Conservation (phyloP, 2,888 invertebrate species). For the Philopedon plagiatum region DNA sequence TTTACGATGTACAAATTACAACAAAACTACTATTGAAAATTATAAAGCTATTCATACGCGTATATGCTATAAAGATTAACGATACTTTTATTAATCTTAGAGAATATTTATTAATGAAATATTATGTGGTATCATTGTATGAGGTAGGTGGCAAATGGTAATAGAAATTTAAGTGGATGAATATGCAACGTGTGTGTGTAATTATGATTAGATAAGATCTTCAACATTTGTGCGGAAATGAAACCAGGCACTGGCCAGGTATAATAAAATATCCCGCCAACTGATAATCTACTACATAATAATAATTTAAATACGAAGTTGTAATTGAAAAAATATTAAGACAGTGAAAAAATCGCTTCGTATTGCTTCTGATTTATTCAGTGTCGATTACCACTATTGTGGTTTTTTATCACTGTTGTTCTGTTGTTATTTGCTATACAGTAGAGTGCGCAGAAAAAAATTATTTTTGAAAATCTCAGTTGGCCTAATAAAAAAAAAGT, state of each 20-base stretch:
- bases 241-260: not conserved
- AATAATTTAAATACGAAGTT: no score
- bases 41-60: conserved; percentile 44
- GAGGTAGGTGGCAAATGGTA: conserved; percentile 15
- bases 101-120: conserved; percentile 20
- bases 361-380: no score
- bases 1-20: conserved; percentile 58
- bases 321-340: no score
- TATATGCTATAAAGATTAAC: conserved; percentile 8
- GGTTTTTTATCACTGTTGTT: no score
- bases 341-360: no score
- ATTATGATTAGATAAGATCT: not conserved
- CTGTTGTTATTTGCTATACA: no score
- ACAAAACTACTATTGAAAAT: conserved; percentile 48
- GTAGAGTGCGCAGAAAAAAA: no score
- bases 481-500: no score
- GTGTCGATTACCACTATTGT: no score
- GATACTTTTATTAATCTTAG: not conserved
- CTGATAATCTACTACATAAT: no score
- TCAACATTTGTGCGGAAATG: not conserved
- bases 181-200: not conserved
- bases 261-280: no score
- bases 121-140: conserved; percentile 16
- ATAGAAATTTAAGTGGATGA: conserved; percentile 4
- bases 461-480: no score